Evolutionary conservation across 2,888 invertebrate genomes (phyloP).

Genomic region (Acronicta leporina): DNA sequence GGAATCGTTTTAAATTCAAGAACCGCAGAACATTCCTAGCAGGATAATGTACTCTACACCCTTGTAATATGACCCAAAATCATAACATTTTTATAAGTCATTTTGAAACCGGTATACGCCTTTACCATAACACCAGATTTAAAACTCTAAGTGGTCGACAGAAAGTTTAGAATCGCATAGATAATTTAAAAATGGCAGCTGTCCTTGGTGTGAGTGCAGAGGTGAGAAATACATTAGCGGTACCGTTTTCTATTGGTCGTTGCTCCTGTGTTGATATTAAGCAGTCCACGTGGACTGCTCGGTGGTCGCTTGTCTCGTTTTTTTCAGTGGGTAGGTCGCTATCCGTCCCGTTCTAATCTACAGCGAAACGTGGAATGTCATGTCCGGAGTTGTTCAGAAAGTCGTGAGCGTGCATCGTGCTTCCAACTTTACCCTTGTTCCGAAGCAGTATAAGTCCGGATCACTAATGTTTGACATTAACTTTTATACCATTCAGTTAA

Average conservation of each 20-base stretch:
- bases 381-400: constrained; percentile 89
- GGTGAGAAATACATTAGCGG: constrained; percentile 90
- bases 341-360: constrained; percentile 88
- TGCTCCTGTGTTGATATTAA: constrained; percentile 89
- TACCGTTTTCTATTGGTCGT: constrained; percentile 89
- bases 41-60: constrained; percentile 71
- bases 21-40: constrained; percentile 80
- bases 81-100: constrained; percentile 75
- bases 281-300: constrained; percentile 88
- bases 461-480: constrained; percentile 55
- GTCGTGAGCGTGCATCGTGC: constrained; percentile 90
- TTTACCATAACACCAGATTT: constrained; percentile 69
- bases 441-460: constrained; percentile 72
- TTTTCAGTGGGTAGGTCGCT: constrained; percentile 83
- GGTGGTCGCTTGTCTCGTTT: constrained; percentile 87
- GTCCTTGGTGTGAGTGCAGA: constrained; percentile 87
- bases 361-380: constrained; percentile 89
- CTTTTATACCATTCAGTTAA: constrained; percentile 55
- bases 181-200: constrained; percentile 78
- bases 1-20: constrained; percentile 89
- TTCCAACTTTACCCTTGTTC: constrained; percentile 75
- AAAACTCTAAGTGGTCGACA: constrained; percentile 68
- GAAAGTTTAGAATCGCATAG: constrained; percentile 80
- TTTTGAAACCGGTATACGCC: constrained; percentile 76
- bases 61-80: constrained; percentile 72